Percentiles rank a stretch among this genome's conserved stretches.
Conservation (phyloP, 2,888 invertebrate genomes). For the Drosophila dives region DNA sequence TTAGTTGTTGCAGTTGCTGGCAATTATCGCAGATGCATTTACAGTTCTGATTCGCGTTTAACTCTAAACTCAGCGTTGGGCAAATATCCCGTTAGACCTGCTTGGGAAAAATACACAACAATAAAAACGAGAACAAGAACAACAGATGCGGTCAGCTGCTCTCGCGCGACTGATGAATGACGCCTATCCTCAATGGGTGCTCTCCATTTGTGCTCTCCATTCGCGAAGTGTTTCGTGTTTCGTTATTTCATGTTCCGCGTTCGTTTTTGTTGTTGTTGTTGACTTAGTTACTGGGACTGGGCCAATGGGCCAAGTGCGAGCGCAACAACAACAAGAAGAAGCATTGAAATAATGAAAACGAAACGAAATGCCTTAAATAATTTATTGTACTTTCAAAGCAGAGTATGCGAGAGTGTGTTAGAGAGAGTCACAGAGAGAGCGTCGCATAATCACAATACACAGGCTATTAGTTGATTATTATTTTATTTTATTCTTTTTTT, state of each 20-base stretch:
- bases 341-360: constrained; percentile 51
- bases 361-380: constrained; percentile 74
- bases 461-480: background rate
- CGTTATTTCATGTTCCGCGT: constrained; percentile 9
- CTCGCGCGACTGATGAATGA: constrained; percentile 69
- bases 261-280: constrained; percentile 41
- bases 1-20: constrained; percentile 23
- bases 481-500: background rate
- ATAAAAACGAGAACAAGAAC: background rate
- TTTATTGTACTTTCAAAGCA: constrained; percentile 62
- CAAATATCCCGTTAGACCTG: constrained; percentile 1
- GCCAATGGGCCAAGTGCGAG: constrained; percentile 62
- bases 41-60: constrained; percentile 4
- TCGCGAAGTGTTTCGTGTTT: constrained; percentile 17
- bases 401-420: background rate
- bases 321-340: constrained; percentile 38
- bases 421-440: background rate
- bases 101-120: constrained; percentile 21
- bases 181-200: constrained; percentile 11
- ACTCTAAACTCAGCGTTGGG: constrained; percentile 7
- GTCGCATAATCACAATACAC: constrained; percentile 19
- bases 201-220: constrained; percentile 30
- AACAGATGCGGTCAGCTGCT: constrained; percentile 62
- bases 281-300: constrained; percentile 54
- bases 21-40: constrained; percentile 6